These are phyloP conservation scores for Dipodomys stephensi DNA, from an alignment of 2,113 vertebrate genomes.

Conservation along the genomic window DNA sequence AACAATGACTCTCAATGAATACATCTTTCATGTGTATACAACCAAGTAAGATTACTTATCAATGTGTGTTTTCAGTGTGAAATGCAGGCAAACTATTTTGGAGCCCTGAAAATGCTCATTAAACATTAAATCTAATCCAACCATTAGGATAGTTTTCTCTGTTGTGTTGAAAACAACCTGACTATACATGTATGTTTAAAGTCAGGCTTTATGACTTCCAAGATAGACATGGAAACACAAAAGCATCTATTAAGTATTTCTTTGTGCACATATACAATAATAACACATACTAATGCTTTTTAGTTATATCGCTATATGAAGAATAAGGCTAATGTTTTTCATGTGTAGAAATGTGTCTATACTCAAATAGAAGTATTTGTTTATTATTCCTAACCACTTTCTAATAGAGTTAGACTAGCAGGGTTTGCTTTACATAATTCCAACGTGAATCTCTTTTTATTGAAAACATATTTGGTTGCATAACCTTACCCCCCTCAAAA, in stretches of 20 bases:
- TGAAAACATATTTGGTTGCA: not conserved
- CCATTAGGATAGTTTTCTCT: conserved; percentile 7
- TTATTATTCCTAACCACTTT: conserved; percentile 5
- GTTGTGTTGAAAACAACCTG: conserved; percentile 31
- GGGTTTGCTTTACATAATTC: not conserved
- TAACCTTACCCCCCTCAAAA: not conserved
- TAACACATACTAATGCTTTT: conserved; percentile 3
- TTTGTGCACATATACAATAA: not conserved
- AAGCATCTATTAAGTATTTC: conserved; percentile 20
- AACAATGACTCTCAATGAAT: not conserved
- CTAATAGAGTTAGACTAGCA: conserved; percentile 9
- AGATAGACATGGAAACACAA: conserved; percentile 24
- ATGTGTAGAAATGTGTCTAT: not conserved
- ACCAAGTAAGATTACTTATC: not conserved
- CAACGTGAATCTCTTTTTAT: not conserved
- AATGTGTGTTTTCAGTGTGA: conserved; percentile 32
- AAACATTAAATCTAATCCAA: conserved; percentile 63
- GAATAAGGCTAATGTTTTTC: not conserved
- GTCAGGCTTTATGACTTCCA: conserved; percentile 26
- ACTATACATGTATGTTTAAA: conserved; percentile 13
- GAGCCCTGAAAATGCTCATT: conserved; percentile 41
- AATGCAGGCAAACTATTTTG: conserved; percentile 25
- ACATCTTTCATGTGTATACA: not conserved
- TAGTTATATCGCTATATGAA: not conserved
- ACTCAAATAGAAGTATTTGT: not conserved